Percentiles rank a stretch among this genome's conserved stretches.
These are phyloP conservation scores for Agrotis segetum DNA, from an alignment of 2,888 invertebrate genomes.

Conservation along the genomic window DNA sequence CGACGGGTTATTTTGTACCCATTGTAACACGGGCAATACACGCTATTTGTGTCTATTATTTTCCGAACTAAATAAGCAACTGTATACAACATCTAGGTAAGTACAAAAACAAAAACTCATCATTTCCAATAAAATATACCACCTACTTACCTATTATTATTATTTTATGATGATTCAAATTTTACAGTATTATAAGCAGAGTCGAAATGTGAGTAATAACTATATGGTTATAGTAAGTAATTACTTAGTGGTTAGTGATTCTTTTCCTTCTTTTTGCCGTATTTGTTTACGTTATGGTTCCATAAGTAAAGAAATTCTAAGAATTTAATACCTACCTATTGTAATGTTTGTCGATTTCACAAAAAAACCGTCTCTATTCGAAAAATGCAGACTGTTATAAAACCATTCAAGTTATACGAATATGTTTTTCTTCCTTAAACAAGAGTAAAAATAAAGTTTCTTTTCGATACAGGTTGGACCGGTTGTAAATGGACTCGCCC, in stretches of 20 bases:
- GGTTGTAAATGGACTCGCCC: constrained; percentile 28
- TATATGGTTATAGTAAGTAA: too few relatives aligned
- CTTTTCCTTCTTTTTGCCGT: too few relatives aligned
- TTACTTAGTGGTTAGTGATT: too few relatives aligned
- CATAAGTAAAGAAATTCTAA: neutral
- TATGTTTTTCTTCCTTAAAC: constrained; percentile 19
- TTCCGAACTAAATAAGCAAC: too few relatives aligned
- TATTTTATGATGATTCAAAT: neutral
- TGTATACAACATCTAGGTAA: too few relatives aligned
- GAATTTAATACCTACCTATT: neutral
- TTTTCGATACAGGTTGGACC: constrained; percentile 39
- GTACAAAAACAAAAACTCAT: too few relatives aligned
- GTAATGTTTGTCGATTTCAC: neutral
- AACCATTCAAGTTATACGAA: neutral
- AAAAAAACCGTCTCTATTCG: neutral
- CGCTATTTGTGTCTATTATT: too few relatives aligned
- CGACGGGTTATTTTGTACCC: too few relatives aligned
- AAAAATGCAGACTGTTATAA: neutral
- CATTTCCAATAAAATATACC: too few relatives aligned
- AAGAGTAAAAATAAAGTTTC: constrained; percentile 32
- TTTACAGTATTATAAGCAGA: neutral
- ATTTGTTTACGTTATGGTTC: too few relatives aligned
- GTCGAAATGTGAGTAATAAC: constrained; percentile 1
- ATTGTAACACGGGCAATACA: too few relatives aligned
- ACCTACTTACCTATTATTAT: too few relatives aligned